These are phyloP conservation scores for Heterocephalus glaber DNA, from an alignment of 2,113 vertebrate genomes.

Conservation along the genomic window DNA sequence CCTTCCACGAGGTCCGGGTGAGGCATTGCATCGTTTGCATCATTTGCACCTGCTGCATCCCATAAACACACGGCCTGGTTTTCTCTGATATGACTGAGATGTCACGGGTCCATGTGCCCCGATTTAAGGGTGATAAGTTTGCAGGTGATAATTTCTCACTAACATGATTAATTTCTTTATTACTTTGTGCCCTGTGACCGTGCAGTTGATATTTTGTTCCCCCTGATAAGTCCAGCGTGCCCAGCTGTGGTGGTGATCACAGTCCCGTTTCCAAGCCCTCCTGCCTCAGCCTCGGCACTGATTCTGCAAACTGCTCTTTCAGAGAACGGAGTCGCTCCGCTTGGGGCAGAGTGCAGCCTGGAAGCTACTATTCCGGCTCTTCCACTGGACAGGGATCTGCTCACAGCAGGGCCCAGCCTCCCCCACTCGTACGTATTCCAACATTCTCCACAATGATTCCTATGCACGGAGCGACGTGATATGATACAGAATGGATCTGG, in stretches of 20 bases:
- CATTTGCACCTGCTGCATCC: background rate
- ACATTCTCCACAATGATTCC: background rate
- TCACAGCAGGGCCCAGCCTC: background rate
- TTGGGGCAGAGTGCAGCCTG: background rate
- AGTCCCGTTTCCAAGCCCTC: background rate
- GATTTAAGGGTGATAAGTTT: background rate
- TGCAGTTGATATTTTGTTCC: background rate
- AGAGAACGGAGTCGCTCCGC: background rate
- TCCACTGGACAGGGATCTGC: background rate
- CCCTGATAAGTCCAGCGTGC: background rate
- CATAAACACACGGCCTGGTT: background rate
- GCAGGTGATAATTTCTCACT: background rate
- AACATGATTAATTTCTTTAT: background rate
- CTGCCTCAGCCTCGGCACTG: background rate
- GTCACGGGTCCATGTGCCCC: background rate
- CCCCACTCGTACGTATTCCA: background rate
- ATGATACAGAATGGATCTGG: background rate
- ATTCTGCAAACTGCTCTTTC: background rate
- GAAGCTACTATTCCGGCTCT: background rate
- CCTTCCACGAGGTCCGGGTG: too few species aligned
- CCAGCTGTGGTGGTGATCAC: background rate
- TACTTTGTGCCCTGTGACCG: background rate
- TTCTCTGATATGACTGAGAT: background rate
- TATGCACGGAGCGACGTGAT: rapidly evolving
- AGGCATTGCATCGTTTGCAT: background rate